These are phyloP conservation scores for Macropodus opercularis DNA, from an alignment of 2,797 vertebrate genomes.

Conservation along the genomic window DNA sequence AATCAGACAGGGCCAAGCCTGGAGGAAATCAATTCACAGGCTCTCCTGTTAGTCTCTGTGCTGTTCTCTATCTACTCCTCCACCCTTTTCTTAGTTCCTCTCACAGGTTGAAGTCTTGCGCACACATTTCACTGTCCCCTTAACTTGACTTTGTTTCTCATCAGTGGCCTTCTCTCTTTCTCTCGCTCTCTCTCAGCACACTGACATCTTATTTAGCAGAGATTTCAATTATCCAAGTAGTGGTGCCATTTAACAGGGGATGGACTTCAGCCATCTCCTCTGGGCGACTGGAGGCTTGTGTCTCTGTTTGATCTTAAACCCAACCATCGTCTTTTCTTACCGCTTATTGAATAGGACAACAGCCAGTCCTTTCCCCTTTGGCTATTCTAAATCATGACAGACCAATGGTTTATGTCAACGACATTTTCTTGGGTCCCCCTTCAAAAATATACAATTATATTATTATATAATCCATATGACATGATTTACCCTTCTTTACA, in stretches of 20 bases:
- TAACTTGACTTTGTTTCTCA: slow-evolving; percentile 43
- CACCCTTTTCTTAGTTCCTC: slow-evolving; percentile 23
- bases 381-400: slow-evolving; percentile 2
- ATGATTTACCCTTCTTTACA: too few species aligned
- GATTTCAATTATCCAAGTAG: slow-evolving; percentile 71
- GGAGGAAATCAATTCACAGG: slow-evolving; percentile 71
- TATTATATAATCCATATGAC: too few species aligned
- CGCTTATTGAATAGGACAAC: slow-evolving; percentile 32
- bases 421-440: not conserved
- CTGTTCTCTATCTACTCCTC: slow-evolving; percentile 16
- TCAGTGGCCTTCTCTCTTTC: slow-evolving; percentile 35
- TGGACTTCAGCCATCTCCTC: slow-evolving; percentile 47
- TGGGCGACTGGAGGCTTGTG: slow-evolving; percentile 48
- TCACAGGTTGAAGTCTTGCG: slow-evolving; percentile 9
- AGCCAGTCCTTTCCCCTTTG: not conserved
- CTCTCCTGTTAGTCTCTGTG: slow-evolving; percentile 23
- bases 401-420: not conserved
- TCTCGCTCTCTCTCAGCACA: slow-evolving; percentile 34
- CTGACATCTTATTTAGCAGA: slow-evolving; percentile 60
- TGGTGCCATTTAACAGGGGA: slow-evolving; percentile 64
- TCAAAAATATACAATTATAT: not conserved
- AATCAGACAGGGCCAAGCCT: slow-evolving; percentile 65
- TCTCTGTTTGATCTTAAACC: slow-evolving; percentile 45
- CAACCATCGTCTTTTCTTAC: slow-evolving; percentile 11
- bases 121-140: slow-evolving; percentile 30